Evolutionary conservation across 1,140 invertebrate genomes (phyloP).

Genomic region (Leptinotarsa lineolata): DNA sequence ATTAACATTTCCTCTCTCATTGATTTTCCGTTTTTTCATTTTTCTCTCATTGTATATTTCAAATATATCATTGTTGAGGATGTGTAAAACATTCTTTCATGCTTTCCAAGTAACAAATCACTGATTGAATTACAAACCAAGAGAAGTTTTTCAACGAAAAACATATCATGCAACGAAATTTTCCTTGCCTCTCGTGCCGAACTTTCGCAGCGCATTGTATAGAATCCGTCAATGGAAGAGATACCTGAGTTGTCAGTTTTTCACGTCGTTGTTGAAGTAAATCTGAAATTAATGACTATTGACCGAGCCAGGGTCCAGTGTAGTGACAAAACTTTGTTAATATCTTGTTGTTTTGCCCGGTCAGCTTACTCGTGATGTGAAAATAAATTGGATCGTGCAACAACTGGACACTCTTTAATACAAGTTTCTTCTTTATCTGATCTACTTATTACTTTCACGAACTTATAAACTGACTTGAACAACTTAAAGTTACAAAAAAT

Average conservation of each 20-base stretch:
- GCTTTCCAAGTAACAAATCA: too few species aligned
- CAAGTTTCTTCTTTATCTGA: slow-evolving; percentile 24
- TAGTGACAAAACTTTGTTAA: slow-evolving; percentile 35
- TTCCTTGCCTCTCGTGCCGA: not conserved
- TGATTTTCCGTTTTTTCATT: too few species aligned
- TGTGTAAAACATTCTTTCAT: too few species aligned
- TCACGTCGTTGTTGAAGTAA: slow-evolving; percentile 3
- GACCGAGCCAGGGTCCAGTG: slow-evolving; percentile 21
- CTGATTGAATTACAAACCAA: not conserved
- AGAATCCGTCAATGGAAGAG: not conserved
- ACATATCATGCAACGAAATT: not conserved
- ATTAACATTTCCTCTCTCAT: too few species aligned
- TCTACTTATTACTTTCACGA: slow-evolving; percentile 26
- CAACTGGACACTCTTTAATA: slow-evolving; percentile 25
- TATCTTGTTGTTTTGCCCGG: slow-evolving; percentile 34
- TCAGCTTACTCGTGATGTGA: slow-evolving; percentile 33
- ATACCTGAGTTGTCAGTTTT: slow-evolving; percentile 17
- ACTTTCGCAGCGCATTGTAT: not conserved
- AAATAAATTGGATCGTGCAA: slow-evolving; percentile 27
- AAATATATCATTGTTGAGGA: too few species aligned
- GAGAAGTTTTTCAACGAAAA: not conserved
- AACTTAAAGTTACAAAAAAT: not conserved
- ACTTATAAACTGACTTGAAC: slow-evolving; percentile 21
- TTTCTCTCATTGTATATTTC: too few species aligned
- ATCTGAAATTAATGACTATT: slow-evolving; percentile 31